Percentiles rank a stretch among this genome's conserved stretches.
phyloP scores from a whole-genome alignment of 2,888 invertebrate species.

The Nomada goodeniana region DNA sequence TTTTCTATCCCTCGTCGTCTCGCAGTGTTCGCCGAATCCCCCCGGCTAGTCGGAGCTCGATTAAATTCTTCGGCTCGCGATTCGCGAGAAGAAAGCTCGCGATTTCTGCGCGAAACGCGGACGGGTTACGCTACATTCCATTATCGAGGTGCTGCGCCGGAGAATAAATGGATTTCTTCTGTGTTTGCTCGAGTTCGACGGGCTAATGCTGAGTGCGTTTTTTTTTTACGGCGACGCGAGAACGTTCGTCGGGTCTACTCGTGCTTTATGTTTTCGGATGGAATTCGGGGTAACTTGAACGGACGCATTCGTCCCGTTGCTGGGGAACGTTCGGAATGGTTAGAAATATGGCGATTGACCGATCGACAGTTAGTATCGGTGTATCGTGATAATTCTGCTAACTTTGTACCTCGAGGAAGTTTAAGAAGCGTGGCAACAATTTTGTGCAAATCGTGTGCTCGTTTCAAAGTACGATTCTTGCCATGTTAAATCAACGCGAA shows the following conservation, averaged over 20 bases:
- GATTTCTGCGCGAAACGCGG: conserved; percentile 16
- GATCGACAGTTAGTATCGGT: no score
- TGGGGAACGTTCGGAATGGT: no score
- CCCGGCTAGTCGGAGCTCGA: conserved; percentile 71
- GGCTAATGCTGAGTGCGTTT: background rate
- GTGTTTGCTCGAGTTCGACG: conserved; percentile 9
- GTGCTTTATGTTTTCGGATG: background rate
- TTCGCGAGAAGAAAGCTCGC: conserved; percentile 34
- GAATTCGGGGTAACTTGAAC: no score
- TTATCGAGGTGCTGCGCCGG: background rate
- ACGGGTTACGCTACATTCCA: background rate
- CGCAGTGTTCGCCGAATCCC: conserved; percentile 7
- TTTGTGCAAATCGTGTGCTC: no score
- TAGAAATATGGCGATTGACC: no score
- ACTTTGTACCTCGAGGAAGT: no score
- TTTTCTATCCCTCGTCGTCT: background rate
- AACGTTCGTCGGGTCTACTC: background rate
- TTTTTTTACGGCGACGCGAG: background rate
- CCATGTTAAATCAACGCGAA: no score
- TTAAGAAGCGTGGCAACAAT: no score
- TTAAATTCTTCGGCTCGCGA: conserved; percentile 72
- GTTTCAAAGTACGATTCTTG: no score
- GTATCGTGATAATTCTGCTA: no score
- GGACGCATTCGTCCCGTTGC: no score
- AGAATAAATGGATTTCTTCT: conserved; percentile 6